A percentile compares a stretch with the other conserved stretches of the same genome.
Evolutionary conservation across 53 echinoderm and acorn worm genomes (phyloP).

Genomic region (Apostichopus leukothele): DNA sequence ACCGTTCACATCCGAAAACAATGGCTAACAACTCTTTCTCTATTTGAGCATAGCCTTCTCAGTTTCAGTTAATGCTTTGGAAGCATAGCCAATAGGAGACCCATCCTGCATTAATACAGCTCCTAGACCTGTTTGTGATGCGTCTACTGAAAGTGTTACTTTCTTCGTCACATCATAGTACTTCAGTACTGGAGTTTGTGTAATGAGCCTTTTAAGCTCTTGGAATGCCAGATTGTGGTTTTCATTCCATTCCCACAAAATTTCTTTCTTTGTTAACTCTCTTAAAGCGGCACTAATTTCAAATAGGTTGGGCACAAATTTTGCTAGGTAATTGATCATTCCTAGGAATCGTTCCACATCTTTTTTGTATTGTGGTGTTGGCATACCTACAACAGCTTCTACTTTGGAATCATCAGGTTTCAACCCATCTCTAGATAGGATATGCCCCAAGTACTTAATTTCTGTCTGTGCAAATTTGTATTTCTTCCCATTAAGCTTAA

Average conservation of each 20-base stretch:
- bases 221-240: conserved; percentile 9
- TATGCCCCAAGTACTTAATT: conserved; percentile 38
- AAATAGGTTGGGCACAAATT: conserved; percentile 28
- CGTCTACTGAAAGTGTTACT: no score
- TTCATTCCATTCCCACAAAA: not conserved
- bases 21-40: conserved; percentile 56
- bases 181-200: conserved; percentile 14
- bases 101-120: no score
- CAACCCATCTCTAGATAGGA: conserved; percentile 50
- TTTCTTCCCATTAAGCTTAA: not conserved
- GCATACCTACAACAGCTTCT: conserved; percentile 44
- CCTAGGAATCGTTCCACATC: conserved; percentile 53
- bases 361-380: conserved; percentile 53
- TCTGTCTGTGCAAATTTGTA: conserved; percentile 6
- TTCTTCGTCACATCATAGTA: conserved; percentile 12
- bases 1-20: conserved; percentile 48
- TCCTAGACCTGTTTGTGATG: no score
- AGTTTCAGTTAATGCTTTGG: not conserved
- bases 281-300: conserved; percentile 47
- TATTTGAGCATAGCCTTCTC: conserved; percentile 40
- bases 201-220: conserved; percentile 8
- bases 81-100: no score
- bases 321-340: conserved; percentile 52
- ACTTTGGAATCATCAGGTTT: conserved; percentile 57
- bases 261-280: not conserved